Evolutionary conservation across 2,797 vertebrate species (phyloP).

Genomic region (Eulemur mongoz): DNA sequence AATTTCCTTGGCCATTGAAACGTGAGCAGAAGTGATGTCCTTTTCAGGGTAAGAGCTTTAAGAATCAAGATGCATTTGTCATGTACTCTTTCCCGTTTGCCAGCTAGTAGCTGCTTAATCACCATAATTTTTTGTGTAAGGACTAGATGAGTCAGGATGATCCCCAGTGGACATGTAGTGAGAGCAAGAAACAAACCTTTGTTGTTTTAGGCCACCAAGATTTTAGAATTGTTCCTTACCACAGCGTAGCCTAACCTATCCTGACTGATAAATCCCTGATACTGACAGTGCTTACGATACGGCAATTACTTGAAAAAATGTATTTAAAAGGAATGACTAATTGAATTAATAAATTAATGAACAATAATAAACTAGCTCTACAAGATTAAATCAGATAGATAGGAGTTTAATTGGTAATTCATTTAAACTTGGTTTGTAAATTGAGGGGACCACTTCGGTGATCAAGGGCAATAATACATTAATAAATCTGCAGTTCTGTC

Average conservation of each 20-base stretch:
- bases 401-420: not conserved
- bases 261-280: not conserved
- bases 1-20: not conserved
- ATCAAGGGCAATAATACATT: not conserved
- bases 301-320: not conserved
- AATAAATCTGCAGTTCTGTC: not conserved
- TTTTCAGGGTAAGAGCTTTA: not conserved
- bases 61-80: not conserved
- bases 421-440: not conserved
- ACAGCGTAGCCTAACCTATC: not conserved
- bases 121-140: not conserved
- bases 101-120: not conserved
- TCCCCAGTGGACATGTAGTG: not conserved
- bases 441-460: not conserved
- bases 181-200: not conserved
- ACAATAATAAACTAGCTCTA: not conserved
- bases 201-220: not conserved
- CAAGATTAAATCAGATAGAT: not conserved
- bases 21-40: not conserved
- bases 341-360: not conserved
- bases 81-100: not conserved
- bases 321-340: not conserved
- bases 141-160: not conserved
- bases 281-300: not conserved
- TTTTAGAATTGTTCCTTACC: not conserved